Conservation (phyloP, 2,797 vertebrate species). For the Falco cherrug region DNA sequence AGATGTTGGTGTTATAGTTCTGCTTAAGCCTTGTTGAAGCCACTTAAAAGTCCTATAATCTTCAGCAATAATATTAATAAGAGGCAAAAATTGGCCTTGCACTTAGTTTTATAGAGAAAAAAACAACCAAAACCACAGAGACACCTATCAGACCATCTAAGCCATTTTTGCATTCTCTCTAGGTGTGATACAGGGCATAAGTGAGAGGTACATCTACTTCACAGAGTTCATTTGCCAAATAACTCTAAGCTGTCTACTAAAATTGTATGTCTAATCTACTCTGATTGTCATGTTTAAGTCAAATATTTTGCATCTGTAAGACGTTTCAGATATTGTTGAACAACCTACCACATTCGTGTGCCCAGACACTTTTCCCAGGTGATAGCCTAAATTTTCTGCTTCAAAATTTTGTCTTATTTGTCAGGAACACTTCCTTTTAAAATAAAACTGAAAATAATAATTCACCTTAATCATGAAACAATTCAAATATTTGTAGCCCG, state of each 20-base stretch:
- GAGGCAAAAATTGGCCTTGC: neutral
- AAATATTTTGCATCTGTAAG: neutral
- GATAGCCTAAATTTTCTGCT: neutral
- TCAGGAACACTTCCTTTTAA: neutral
- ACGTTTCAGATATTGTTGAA: neutral
- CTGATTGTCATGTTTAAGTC: neutral
- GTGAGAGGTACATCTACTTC: neutral
- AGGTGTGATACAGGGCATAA: neutral
- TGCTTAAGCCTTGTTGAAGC: neutral
- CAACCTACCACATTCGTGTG: neutral
- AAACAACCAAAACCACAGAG: neutral
- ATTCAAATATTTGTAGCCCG: neutral
- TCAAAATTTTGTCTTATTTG: neutral
- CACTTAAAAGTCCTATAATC: neutral
- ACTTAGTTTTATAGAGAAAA: neutral
- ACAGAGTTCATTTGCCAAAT: neutral
- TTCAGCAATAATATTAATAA: neutral
- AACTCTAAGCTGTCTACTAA: neutral
- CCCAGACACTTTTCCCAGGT: neutral
- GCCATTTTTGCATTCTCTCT: neutral
- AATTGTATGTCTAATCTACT: neutral
- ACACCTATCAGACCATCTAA: neutral
- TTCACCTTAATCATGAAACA: neutral
- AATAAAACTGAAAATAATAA: neutral
- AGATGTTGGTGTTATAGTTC: neutral